Conservation (phyloP, 2,113 vertebrate genomes). For the Engystomops pustulosus region DNA sequence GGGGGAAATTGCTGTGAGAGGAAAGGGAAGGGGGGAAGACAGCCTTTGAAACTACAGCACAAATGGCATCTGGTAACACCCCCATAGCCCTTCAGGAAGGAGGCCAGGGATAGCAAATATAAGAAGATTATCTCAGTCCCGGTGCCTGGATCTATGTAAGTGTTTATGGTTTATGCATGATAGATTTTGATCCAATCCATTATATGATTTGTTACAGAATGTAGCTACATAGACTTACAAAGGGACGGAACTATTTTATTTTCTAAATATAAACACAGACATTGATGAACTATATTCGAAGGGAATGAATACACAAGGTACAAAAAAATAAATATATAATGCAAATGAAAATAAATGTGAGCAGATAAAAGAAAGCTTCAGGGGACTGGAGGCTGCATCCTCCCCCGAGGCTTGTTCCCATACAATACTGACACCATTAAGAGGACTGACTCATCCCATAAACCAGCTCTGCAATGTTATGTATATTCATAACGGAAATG, state of each 20-base stretch:
- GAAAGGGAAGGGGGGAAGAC: no score
- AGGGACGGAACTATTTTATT: background rate
- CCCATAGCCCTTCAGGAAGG: no score
- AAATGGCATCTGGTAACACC: no score
- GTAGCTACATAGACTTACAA: no score
- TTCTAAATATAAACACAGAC: background rate
- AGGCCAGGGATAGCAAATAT: no score
- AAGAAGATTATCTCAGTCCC: no score
- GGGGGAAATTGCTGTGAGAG: no score
- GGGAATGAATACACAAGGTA: constrained; percentile 3
- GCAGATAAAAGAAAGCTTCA: background rate
- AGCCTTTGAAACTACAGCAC: no score
- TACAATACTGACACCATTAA: constrained; percentile 17
- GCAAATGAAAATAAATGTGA: constrained; percentile 17
- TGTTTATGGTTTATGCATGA: no score
- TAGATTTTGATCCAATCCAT: no score
- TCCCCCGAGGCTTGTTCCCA: background rate
- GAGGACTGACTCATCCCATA: constrained; percentile 6
- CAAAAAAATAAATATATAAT: constrained; percentile 12
- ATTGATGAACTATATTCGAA: background rate
- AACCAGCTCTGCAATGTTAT: background rate
- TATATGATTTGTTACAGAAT: no score
- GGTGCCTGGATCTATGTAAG: no score
- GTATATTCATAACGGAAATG: background rate
- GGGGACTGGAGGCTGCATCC: background rate